Evolutionary conservation across 1,140 invertebrate species (phyloP), one percentile per base, ranked within the genome.

Genomic region (Sarcophaga peregrina): DNA sequence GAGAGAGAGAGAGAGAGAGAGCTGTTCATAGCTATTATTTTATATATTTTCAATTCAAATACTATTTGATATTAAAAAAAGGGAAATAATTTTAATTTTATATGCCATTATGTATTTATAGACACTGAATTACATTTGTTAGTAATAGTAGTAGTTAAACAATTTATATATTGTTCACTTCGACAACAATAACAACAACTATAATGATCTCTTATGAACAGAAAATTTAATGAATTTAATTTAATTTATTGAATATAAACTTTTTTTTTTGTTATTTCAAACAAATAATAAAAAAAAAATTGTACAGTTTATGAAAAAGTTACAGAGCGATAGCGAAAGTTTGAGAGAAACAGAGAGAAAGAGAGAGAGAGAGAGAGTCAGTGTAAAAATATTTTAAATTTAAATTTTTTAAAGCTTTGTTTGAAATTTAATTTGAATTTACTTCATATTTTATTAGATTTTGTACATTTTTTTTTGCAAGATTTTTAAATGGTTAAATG

Each of bases 1-100:
- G 46, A 82, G 46, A 45, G 83, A 85, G 85, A 78, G 82, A 82
- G 80, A 84, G 85, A 87, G 85, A 85, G 84, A 87, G 75, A 52
- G 25, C 25, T 37, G 25, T 37, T 37, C 17, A 78, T 20, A 78
- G 48, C 47, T 20, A 50, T 50, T 11, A 76, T 47, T 48, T 76
- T 72, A 37, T 8, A 72, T 72, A 72, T 25, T 9, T 72, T 25
- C 62, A 72, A 72, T 25, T 72, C 62, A 72, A 20, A 72, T 72
- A 72, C 25, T 72, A 72, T 72, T 72, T 72, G 62, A 25, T 25
- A 72, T 72, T 72, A 20, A 72, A 37, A 37, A 37, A 37, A 37
- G 4, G 25, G 25, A 37, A 37, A n/a, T n/a, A n/a, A n/a, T n/a
- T 4, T 2, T 37, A 37, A 37, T 37, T 37, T 37, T 72, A 72